These are phyloP conservation scores for Cuculus canorus DNA, from an alignment of 2,797 vertebrate species.

Conservation along the genomic window DNA sequence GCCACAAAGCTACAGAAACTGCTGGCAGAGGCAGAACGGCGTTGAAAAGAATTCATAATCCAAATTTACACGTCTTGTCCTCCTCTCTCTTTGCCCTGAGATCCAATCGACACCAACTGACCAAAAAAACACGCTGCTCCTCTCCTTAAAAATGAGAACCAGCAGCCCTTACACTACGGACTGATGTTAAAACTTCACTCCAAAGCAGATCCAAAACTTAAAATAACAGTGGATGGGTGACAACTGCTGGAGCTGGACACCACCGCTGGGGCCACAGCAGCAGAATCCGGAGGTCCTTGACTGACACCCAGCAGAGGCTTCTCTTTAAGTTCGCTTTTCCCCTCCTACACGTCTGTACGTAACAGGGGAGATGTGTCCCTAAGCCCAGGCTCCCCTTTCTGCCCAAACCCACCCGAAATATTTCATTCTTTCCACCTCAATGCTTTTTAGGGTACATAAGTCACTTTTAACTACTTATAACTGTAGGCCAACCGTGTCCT, in stretches of 20 bases:
- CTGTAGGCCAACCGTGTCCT: too few relatives aligned
- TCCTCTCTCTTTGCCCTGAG: neutral
- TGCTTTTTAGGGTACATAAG: neutral
- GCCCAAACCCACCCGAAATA: neutral
- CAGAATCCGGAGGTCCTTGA: accelerated
- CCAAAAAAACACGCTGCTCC: neutral
- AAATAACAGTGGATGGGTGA: neutral
- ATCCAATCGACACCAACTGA: neutral
- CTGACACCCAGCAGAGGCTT: accelerated
- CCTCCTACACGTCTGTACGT: neutral
- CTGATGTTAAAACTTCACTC: neutral
- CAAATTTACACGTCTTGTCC: neutral
- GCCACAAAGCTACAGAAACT: neutral
- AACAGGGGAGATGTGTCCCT: too few relatives aligned
- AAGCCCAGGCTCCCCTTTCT: too few relatives aligned
- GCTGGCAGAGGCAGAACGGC: neutral
- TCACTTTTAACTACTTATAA: neutral
- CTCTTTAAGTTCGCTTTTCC: neutral
- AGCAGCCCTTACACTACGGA: neutral
- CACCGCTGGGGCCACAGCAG: accelerated
- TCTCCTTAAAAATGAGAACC: neutral
- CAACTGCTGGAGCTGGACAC: neutral
- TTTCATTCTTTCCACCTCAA: neutral
- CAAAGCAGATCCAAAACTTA: neutral
- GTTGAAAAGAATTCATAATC: neutral